Percentiles rank a stretch among this genome's conserved stretches.
Evolutionary conservation across 2,797 vertebrate genomes (phyloP).

Genomic region (Phataginus tetradactyla): DNA sequence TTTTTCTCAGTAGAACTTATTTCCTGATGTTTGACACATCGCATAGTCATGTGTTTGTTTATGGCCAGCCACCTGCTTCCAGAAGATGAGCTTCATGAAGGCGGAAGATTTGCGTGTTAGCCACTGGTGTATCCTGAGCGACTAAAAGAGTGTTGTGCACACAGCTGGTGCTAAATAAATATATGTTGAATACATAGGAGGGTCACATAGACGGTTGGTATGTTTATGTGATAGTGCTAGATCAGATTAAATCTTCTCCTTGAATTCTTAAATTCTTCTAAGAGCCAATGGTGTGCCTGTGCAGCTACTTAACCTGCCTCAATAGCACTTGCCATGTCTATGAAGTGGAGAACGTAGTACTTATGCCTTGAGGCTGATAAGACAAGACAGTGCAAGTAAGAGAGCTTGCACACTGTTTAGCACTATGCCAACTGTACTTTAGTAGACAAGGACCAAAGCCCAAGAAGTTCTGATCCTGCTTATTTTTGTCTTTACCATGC

Average conservation of each 20-base stretch:
- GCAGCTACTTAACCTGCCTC: background rate
- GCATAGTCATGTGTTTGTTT: background rate
- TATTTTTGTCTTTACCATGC: rapidly evolving
- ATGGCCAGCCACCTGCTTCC: background rate
- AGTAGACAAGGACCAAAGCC: background rate
- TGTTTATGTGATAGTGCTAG: background rate
- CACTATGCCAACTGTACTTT: background rate
- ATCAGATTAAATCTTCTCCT: background rate
- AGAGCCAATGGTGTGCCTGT: background rate
- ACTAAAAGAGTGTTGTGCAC: background rate
- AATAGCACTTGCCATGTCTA: background rate
- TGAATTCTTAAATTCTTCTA: background rate
- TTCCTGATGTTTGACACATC: background rate
- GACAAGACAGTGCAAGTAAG: background rate
- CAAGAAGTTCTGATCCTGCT: background rate
- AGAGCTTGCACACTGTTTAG: background rate
- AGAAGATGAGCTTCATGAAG: background rate
- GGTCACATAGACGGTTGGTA: background rate
- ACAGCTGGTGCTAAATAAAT: background rate
- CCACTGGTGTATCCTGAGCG: background rate
- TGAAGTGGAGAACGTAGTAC: background rate
- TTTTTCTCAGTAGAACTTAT: background rate
- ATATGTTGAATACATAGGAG: background rate
- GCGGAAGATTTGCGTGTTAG: background rate
- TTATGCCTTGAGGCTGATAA: background rate